Base-by-base conservation (phyloP, 2,797 vertebrate species). In the Mionectes olivaceus region DNA sequence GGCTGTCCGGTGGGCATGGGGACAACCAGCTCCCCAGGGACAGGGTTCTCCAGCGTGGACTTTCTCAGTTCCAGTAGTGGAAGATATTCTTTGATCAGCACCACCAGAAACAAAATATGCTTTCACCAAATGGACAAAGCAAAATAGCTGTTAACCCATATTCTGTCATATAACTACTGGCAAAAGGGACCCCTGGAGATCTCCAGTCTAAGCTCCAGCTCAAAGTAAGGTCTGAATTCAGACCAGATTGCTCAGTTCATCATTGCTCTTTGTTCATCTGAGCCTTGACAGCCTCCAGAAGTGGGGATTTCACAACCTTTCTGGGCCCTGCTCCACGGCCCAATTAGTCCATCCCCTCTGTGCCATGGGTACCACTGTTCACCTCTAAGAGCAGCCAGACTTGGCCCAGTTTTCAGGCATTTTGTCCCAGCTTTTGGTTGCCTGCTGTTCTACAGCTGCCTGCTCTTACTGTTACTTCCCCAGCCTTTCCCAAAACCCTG, bases 281-380 rank as follows among this genome's bases (percentile, higher is more conserved):
- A 61, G 25, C 25, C 28, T 65, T 59, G 28, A 88, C 55, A 78
- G 25, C 3, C 11, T 43, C 13, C 77, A 79, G 21, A 63, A 44
- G 28, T 12, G 46, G 16, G 25, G 23, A 81, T 83, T 47, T 83
- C 24, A 23, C 10, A 35, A 19, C 17, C 27, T 75, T 55, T 47
- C 30, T 19, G 11, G 17, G 28, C 19, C 14, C 35, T 59, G 17
- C 27, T 65, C 10, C 74, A 13, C 11, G 55, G 50, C 47, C 52
- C 61, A 37, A 1, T 39, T 74, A 56, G 21, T 11, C 32, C 52
- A 67, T 17, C 39, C 44, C 11, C 76, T 52, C 61, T 17, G 13
- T 63, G 52, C 53, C 9, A 0, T 5, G 33, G 19, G 17, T 37
- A 4, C 13, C 37, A 5, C 52, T 0, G 0, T 2, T 49, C 18